A percentile compares a stretch with the other conserved stretches of the same genome.
phyloP scores from a whole-genome alignment of 1,140 invertebrate species.

The Eubasilissa regina region DNA sequence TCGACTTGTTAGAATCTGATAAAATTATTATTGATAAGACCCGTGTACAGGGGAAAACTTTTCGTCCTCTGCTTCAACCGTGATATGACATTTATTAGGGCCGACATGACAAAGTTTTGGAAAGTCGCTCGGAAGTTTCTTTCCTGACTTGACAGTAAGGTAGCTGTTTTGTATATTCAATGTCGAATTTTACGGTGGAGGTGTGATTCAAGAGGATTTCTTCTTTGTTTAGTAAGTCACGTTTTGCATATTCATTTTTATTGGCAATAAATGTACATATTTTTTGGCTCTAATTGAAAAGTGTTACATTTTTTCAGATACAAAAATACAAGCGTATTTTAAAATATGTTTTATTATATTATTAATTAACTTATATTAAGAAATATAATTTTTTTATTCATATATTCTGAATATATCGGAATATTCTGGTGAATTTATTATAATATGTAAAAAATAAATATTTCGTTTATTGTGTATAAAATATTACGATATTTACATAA shows the following conservation, averaged over 20 bases:
- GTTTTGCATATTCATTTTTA: slow-evolving; percentile 3
- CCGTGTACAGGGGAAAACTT: slow-evolving; percentile 24
- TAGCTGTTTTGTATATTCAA: slow-evolving; percentile 29
- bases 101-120: slow-evolving; percentile 41
- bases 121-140: slow-evolving; percentile 33
- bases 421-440: no score
- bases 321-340: no score
- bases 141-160: slow-evolving; percentile 26
- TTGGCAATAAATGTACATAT: not conserved
- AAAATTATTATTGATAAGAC: slow-evolving; percentile 24
- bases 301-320: no score
- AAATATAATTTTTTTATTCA: no score
- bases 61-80: slow-evolving; percentile 20
- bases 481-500: no score
- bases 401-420: no score
- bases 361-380: no score
- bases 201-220: slow-evolving; percentile 12
- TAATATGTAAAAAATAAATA: no score
- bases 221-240: slow-evolving; percentile 27
- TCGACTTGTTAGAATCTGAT: not conserved
- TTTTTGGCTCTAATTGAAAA: no score
- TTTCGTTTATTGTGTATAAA: no score
- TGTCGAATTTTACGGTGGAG: slow-evolving; percentile 17
- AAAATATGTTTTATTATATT: no score
- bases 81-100: slow-evolving; percentile 53